Evolutionary conservation across 2,113 vertebrate genomes (phyloP).

Genomic region (Tragulus kanchil): DNA sequence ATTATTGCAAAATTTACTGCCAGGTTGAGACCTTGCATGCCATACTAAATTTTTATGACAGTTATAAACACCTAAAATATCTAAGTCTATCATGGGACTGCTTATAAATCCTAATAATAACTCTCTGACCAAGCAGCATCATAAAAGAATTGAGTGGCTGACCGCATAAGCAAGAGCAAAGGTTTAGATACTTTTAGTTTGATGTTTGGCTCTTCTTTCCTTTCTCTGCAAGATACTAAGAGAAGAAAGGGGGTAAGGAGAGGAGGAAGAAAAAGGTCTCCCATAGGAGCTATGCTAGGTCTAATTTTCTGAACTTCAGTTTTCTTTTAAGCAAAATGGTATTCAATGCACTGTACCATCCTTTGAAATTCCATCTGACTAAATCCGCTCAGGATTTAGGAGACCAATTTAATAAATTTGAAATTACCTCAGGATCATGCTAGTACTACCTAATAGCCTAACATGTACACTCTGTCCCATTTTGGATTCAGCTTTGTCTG

Average conservation of each 20-base stretch:
- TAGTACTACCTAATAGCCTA: neutral
- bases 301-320: conserved; percentile 72
- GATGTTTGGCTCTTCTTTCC: neutral
- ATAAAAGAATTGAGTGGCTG: conserved; percentile 61
- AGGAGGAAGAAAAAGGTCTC: conserved; percentile 38
- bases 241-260: neutral
- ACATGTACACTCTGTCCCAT: neutral
- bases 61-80: conserved; percentile 65
- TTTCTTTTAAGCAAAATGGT: conserved; percentile 77
- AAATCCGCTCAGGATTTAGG: conserved; percentile 78
- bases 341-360: conserved; percentile 75
- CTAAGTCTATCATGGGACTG: conserved; percentile 69
- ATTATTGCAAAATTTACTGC: conserved; percentile 80
- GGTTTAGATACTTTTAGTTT: conserved; percentile 33
- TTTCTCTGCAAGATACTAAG: conserved; percentile 11
- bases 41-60: conserved; percentile 78
- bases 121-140: conserved; percentile 61
- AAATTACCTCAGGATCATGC: no score
- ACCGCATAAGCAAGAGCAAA: conserved; percentile 67
- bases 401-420: conserved; percentile 79
- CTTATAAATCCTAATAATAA: conserved; percentile 75
- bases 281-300: conserved; percentile 46
- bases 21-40: conserved; percentile 78
- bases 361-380: conserved; percentile 81
- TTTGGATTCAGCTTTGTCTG: neutral